Conservation (phyloP, 2,797 vertebrate species). For the Pipistrellus nathusii region DNA sequence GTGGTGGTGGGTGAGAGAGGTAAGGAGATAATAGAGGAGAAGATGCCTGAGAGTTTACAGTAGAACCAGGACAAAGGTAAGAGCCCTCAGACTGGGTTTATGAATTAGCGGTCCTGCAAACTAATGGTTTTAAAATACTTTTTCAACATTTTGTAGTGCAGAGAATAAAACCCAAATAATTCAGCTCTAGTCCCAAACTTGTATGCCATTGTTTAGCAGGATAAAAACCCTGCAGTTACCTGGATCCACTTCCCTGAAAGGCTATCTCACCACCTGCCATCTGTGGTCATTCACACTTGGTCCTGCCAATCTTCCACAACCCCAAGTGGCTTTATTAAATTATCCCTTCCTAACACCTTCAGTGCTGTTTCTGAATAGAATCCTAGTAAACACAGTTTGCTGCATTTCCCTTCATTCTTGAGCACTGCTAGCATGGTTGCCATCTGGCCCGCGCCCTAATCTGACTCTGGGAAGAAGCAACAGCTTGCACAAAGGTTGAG, state of each 20-base stretch:
- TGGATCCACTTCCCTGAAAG: constrained; percentile 58
- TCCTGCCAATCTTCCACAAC: constrained; percentile 51
- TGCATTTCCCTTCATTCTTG: constrained; percentile 64
- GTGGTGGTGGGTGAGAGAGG: background rate
- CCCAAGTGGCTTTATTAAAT: constrained; percentile 74
- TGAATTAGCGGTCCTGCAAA: background rate
- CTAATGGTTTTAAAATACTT: constrained; percentile 28
- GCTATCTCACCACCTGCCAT: constrained; percentile 42
- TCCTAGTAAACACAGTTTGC: constrained; percentile 71
- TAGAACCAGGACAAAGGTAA: background rate
- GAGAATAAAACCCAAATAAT: background rate
- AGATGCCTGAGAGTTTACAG: background rate
- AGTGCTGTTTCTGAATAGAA: constrained; percentile 60
- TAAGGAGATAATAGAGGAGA: background rate
- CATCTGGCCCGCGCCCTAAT: constrained; percentile 58
- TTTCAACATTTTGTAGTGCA: constrained; percentile 43
- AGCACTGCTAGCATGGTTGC: constrained; percentile 33
- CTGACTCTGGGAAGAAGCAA: constrained; percentile 59
- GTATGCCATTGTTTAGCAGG: constrained; percentile 59
- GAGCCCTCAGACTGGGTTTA: background rate
- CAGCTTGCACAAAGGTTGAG: constrained; percentile 56
- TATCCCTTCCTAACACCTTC: constrained; percentile 71
- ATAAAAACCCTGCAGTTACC: constrained; percentile 56
- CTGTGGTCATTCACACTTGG: constrained; percentile 68
- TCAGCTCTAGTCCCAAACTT: constrained; percentile 13